Evolutionary conservation across 2,113 vertebrate species (phyloP).

Genomic region (Ceratotherium simum): DNA sequence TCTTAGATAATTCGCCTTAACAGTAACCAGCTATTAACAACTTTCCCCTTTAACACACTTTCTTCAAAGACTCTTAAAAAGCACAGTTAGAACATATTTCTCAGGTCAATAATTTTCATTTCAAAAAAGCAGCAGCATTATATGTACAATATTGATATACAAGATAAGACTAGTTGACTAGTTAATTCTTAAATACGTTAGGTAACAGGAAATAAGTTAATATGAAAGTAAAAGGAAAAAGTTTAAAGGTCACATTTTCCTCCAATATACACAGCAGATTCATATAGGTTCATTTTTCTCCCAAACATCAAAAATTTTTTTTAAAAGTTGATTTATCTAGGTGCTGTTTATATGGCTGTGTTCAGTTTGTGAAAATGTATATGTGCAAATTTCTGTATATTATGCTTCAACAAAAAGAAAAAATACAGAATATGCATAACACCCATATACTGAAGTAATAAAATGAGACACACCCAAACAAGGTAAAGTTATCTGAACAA

Average conservation of each 20-base stretch:
- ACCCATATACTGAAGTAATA: neutral
- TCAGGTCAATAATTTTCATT: slow-evolving; percentile 6
- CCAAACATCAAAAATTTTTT: neutral
- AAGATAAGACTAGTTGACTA: neutral
- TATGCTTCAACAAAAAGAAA: neutral
- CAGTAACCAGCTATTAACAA: neutral
- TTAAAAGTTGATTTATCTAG: neutral
- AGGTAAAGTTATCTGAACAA: neutral
- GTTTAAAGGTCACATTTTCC: slow-evolving; percentile 53
- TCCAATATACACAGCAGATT: neutral
- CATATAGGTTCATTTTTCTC: neutral
- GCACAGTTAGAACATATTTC: neutral
- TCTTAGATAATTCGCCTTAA: neutral
- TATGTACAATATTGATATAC: neutral
- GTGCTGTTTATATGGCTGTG: neutral
- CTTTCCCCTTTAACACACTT: neutral
- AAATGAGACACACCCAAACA: neutral
- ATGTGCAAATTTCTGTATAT: neutral
- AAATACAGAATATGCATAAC: neutral
- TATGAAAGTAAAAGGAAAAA: slow-evolving; percentile 37
- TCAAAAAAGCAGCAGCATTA: neutral
- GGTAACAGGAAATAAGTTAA: slow-evolving; percentile 37
- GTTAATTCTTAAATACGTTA: slow-evolving; percentile 10
- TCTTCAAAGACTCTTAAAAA: slow-evolving; percentile 7
- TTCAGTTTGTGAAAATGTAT: neutral